Evolutionary conservation across 2,113 vertebrate species (phyloP), one percentile per base, ranked within the genome.

Genomic region (Amblyornis subalaris): DNA sequence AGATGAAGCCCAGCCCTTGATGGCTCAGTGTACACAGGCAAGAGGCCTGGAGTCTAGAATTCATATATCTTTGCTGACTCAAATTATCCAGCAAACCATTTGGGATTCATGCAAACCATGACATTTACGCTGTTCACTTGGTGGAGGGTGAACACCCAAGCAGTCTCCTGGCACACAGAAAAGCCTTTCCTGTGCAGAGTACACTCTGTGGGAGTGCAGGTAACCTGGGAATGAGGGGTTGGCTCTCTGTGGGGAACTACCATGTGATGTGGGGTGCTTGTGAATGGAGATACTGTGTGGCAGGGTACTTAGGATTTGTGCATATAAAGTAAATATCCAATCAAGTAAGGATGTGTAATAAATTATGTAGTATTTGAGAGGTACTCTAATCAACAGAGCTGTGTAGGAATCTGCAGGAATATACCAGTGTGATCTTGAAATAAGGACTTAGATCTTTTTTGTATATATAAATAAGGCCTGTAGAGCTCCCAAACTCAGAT

Each of bases 61-160:
- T n/a, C 16, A 2, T 33, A 3, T 19, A 2, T 45, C 36, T 83
- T 61, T 82, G 16, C 10, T 61, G 19, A 33, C 67, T 45, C 16
- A n/a, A 69, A 38, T 64, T 35, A 33, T 15, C 21, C 38, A 67
- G 12, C 4, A 58, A 77, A 74, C 51, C 60, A 28, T 0, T 0
- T 33, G 20, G 7, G 38, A 28, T 58, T 53, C 26, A 33, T 44
- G 74, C 53, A 20, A 42, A 12, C 10, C 28, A 12, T 50, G 45
- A 10, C 14, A 6, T 72, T 47, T 28, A 44, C 20, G 3, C 26
- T 29, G 2, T 14, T 40, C 48, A 8, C 11, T 25, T 15, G 5
- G 6, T 2, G 11, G 23, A 81, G 44, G 14, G 44, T 22, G 45
- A 60, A 44, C 35, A 19, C 58, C 42, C 0, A 0, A 65, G 55